A percentile compares a stretch with the other conserved stretches of the same genome.
These are phyloP conservation scores for Noctua janthina DNA, from an alignment of 2,888 invertebrate genomes.

Conservation along the genomic window DNA sequence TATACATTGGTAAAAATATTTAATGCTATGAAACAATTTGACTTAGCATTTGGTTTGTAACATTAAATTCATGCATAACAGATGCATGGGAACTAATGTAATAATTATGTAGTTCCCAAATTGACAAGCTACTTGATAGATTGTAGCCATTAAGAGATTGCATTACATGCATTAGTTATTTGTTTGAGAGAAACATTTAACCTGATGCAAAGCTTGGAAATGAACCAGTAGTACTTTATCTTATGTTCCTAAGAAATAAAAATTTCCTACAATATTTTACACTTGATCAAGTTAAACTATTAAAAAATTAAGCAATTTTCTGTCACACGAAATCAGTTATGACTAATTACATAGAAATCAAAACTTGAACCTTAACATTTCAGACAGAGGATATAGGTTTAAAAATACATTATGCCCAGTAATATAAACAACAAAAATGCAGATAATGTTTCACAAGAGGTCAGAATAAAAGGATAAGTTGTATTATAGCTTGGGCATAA, in stretches of 20 bases:
- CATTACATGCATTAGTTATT: slow-evolving; percentile 75
- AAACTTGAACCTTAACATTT: slow-evolving; percentile 74
- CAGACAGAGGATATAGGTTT: slow-evolving; percentile 74
- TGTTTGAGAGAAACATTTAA: slow-evolving; percentile 73
- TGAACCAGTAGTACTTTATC: slow-evolving; percentile 87
- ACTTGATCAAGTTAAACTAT: slow-evolving; percentile 83
- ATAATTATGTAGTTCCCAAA: slow-evolving; percentile 69
- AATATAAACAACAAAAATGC: slow-evolving; percentile 73
- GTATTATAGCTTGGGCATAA: slow-evolving; percentile 76
- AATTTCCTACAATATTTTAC: slow-evolving; percentile 88
- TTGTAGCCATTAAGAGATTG: slow-evolving; percentile 68
- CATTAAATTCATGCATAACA: slow-evolving; percentile 82
- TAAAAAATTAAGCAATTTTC: slow-evolving; percentile 79
- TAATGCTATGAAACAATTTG: slow-evolving; percentile 89
- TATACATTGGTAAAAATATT: slow-evolving; percentile 90
- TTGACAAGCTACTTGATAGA: slow-evolving; percentile 71
- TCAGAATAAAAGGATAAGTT: slow-evolving; percentile 63
- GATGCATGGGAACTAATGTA: slow-evolving; percentile 78
- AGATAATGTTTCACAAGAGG: slow-evolving; percentile 52
- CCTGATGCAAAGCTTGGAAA: slow-evolving; percentile 82
- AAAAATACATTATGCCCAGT: slow-evolving; percentile 74
- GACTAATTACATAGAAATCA: slow-evolving; percentile 74
- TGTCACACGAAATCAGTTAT: slow-evolving; percentile 73
- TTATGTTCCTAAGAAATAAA: slow-evolving; percentile 88
- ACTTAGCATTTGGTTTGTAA: slow-evolving; percentile 88